Evolutionary conservation across 2,888 invertebrate species (phyloP), one percentile per base, ranked within the genome.

Genomic region (Pyrrhia umbra): DNA sequence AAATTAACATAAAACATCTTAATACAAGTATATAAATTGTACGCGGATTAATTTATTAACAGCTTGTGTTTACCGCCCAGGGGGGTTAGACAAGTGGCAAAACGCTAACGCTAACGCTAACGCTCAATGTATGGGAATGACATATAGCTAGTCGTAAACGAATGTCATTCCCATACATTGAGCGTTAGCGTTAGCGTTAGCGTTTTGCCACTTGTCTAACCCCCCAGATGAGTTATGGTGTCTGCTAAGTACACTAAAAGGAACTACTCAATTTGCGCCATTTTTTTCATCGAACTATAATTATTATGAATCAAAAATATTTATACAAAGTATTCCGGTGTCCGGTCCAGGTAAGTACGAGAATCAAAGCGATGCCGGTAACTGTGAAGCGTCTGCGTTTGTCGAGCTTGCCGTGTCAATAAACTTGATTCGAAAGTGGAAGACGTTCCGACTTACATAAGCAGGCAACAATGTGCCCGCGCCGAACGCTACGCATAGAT

Each of bases 391-490:
- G 85, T 82, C 86, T 85, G 89, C 91, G 89, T 93, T 93, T 93
- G 93, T 93, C 93, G 93, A 91, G 91, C 91, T 91, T 90, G 92
- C 89, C 93, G 93, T 94, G 95, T 95, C 95, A 94, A 95, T 95
- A 95, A 95, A 95, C 95, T 93, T 94, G 92, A 94, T 95, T 95
- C 94, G 95, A 95, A 95, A 95, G 95, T 94, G 88, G 95, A 94
- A 94, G 95, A 95, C 92, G 94, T 89, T 92, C 90, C 91, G 88
- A 82, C 94, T 95, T 95, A 95, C 92, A 94, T 94, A 95, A 95
- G 92, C 92, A 86, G 82, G 87, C 90, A 93, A 93, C 94, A 94
- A 94, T 94, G 93, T 92, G 90, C 89, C 85, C 85, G 79, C 79
- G 70, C 82, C 79, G 81, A 83, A 85, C 83, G 79, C 77, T 82